Base-by-base conservation (phyloP, 1,140 invertebrate species). In the Drosophila sucinea region DNA sequence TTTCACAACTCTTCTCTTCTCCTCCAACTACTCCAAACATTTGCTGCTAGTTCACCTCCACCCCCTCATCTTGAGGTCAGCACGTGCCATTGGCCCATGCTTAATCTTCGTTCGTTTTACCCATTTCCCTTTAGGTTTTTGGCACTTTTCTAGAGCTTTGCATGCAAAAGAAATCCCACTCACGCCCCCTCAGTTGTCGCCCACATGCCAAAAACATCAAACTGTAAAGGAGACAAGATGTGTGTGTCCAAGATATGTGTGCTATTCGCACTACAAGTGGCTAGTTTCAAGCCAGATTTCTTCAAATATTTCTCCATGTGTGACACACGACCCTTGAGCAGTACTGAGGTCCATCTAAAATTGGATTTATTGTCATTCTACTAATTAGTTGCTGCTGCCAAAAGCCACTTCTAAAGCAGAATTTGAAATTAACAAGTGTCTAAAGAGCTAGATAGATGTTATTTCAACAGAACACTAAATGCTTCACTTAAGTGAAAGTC, bases 111-210 rank as follows among this genome's bases (percentile, higher is more conserved):
- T 87, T 87, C 77, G 76, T 70, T 83, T 30, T 35, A 35, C 17
- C 33, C 33, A 35, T 58, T 58, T 35, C 23, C 33, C 33, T 35
- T 33, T 57, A 30, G 23, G 23, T 56, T 58, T 58, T 87, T 86
- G 82, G 82, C 82, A 86, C 83, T 86, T 86, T 86, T 70, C 76
- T 73, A 71, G 72, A 75, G 82, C 82, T 86, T 86, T 83, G 84
- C 83, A 87, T 87, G 83, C 77, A 71, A 58, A 89, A 79, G 83
- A 77, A 87, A 89, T 80, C 82, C 70, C 77, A 60, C 35, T 41
- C 32, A 63, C 57, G 40, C 44, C 44, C 2, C 33, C 27, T 44
- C 57, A 47, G 35, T 17, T 17, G 41, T 29, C 44, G 11, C n/a
- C 63, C 60, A 33, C 38, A 44, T 55, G 30, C 11, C 32, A 62